Base-by-base conservation (phyloP, 2,113 vertebrate species). In the Scopus umbretta region DNA sequence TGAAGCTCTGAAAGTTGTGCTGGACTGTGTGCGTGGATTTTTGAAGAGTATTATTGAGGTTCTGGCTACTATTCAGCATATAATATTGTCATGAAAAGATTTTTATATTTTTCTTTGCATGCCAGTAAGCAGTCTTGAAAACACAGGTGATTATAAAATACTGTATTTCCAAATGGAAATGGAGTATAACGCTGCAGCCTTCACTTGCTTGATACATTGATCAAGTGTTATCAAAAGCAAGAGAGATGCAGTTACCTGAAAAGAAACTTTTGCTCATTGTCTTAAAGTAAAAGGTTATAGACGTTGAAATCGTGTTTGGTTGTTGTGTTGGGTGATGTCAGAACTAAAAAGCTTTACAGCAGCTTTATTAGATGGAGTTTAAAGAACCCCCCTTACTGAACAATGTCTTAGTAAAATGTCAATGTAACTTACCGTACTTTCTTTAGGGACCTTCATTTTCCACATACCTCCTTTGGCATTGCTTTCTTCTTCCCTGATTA, bases 371-470 rank as follows among this genome's bases (percentile, higher is more conserved):
- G 38, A 47, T 1, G 40, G 20, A 65, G 42, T 38, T 78, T 56
- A 66, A 92, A 66, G 84, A 75, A 73, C 29, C 7, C 10, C 50
- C 81, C 66, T 49, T 62, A 65, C 6, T 43, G 62, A 95, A 90
- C 52, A 65, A 40, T 19, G 30, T 40, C 32, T 13, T 52, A 94
- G 56, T 62, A 63, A 85, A 30, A 62, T 52, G 27, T 40, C 62
- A 79, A 6, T 45, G 66, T 56, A n/a, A 97, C 99, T 80, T 98
- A 99, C 99, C 74, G 98, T 98, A 96, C 98, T 98, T 92, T 99
- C 99, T 97, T 99, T 99, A 61, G 99, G 98, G 38, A 99, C 98
- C 98, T 99, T 99, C 98, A 99, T 99, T 98, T 99, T 99, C 99
- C 99, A 99, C 30, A 99, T 98, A 2, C 99, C 99, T 53, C 99